phyloP scores from a whole-genome alignment of 2,888 invertebrate species.

The Netelia fuscicornis region DNA sequence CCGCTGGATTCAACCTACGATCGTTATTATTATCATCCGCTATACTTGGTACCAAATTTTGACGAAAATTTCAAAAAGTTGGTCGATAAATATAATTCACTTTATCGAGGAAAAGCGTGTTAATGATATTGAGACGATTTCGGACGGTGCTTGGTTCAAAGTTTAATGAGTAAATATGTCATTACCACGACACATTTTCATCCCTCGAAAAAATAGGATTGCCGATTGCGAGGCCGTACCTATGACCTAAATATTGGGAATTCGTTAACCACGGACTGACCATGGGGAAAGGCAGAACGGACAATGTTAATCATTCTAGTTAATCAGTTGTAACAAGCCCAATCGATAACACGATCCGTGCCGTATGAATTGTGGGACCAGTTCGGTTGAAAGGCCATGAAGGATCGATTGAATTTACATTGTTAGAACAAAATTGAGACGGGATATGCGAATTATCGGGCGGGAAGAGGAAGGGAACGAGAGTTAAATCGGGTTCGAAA shows the following conservation, averaged over 20 bases:
- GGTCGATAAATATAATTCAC: not conserved
- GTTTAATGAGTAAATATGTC: no score
- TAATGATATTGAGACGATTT: constrained; percentile 4
- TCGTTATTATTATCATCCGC: no score
- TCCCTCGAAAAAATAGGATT: not conserved
- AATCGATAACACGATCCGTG: constrained; percentile 48
- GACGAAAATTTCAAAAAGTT: not conserved
- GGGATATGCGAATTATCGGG: constrained; percentile 46
- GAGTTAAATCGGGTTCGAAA: constrained; percentile 35
- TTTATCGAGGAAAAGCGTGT: no score
- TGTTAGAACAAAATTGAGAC: constrained; percentile 43
- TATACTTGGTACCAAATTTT: not conserved
- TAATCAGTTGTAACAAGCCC: constrained; percentile 46
- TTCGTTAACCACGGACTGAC: not conserved
- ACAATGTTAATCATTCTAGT: constrained; percentile 30
- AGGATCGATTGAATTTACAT: constrained; percentile 59
- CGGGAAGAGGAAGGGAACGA: not conserved
- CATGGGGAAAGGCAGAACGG: not conserved
- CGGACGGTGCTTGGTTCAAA: not conserved
- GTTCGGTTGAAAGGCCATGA: constrained; percentile 25
- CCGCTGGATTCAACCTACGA: no score
- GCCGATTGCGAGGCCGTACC: constrained; percentile 17
- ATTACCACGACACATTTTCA: not conserved
- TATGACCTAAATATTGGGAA: not conserved
- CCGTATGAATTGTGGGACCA: constrained; percentile 60